Base-by-base conservation (phyloP, 2,888 invertebrate species). In the Eristalis intricaria region DNA sequence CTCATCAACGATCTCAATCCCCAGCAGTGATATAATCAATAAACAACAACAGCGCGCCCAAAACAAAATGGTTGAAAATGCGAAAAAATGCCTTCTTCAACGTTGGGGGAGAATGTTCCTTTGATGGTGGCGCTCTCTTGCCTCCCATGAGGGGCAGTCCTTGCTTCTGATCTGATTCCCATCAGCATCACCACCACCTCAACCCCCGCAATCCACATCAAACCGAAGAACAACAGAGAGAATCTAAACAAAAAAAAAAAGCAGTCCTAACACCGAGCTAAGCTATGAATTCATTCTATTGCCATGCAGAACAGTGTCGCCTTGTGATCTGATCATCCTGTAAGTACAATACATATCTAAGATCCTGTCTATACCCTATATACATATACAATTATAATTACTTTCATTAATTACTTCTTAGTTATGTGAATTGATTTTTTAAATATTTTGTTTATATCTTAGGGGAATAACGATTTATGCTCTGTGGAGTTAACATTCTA, bases 381-480 rank as follows among this genome's bases (percentile, higher is more conserved):
- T 85, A 85, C 82, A 85, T 68, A 77, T 64, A 85, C 77, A 66
- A 23, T 29, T 76, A 75, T 50, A 50, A 50, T 68, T 69, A 70
- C 74, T n/a, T 58, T 76, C 58, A 50, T 63, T 58, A 43, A 43
- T 43, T 43, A 43, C 43, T 43, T 43, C 43, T 35, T 71, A 66
- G 7, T 60, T 60, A 60, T 43, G 65, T 65, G 56, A 70, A 70
- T 56, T 38, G 26, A 56, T 38, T 35, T 35, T 63, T 58, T 76
- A 76, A 19, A 38, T 35, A 61, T 73, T n/a, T 73, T 78, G 40
- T 65, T 71, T 65, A 58, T 60, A 63, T 63, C 56, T 70, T 71
- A 60, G 43, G 58, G 86, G 83, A 83, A 79, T 86, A 86, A 83
- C 78, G 86, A 83, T 83, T 78, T 86, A 86, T 74, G 86, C 83